Evolutionary conservation across 2,888 invertebrate species (phyloP), one percentile per base, ranked within the genome.

Genomic region (Achlya flavicornis): DNA sequence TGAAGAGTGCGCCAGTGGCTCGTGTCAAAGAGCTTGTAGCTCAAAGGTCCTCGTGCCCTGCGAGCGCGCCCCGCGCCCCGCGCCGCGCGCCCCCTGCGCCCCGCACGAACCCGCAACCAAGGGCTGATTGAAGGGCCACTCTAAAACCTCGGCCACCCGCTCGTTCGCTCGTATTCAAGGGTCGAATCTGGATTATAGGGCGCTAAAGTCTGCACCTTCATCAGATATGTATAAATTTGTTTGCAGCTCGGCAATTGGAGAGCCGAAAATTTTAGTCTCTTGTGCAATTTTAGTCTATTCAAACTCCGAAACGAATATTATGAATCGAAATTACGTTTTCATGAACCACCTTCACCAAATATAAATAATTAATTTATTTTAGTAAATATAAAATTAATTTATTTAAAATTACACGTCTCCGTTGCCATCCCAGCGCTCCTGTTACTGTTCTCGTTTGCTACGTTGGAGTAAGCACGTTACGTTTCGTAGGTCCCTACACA

Each of bases 61-160:
- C 70, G 76, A 71, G 71, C 71, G 76, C 69, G 75, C 66, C 75
- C 73, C 75, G 63, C 71, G 69, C 77, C 67, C 64, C 73, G 75
- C 73, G 74, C 76, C 65, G 71, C 77, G 72, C 71, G 67, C 71
- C 73, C 61, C 73, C 71, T 82, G 72, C 76, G 73, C 79, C 79
- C 77, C 83, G 78, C 83, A 74, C 86, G 75, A 84, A 80, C 86
- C 86, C 90, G 86, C 83, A 83, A 88, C 87, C 86, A 89, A 91
- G 91, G 91, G 91, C 92, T 91, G 93, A 92, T 92, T 93, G 92
- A 92, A 93, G 93, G 91, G 91, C 92, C 93, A 92, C 93, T 93
- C 91, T 90, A 88, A 88, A 90, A 89, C 91, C 91, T 88, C 91
- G 92, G 84, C 90, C 92, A 86, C 88, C 90, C 91, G 92, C 92